phyloP scores from a whole-genome alignment of 2,888 invertebrate genomes.

The Stenodera caucasica region DNA sequence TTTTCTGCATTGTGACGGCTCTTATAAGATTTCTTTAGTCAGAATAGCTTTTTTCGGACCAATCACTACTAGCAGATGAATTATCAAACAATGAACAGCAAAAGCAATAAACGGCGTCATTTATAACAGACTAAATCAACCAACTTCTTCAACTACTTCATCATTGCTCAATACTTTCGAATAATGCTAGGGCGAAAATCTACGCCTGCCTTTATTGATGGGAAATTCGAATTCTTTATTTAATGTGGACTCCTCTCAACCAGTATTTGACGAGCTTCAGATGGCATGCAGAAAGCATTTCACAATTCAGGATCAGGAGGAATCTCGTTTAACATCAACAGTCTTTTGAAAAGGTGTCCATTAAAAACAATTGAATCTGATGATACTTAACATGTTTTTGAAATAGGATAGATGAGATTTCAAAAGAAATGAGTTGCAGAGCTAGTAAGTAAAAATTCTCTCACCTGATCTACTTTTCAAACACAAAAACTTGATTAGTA shows the following conservation, averaged over 20 bases:
- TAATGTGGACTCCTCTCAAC: constrained; percentile 8
- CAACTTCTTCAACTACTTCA: background rate
- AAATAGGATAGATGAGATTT: no score
- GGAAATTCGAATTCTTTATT: constrained; percentile 13
- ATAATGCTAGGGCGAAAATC: constrained; percentile 13
- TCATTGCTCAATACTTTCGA: constrained; percentile 10
- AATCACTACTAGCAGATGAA: constrained; percentile 17
- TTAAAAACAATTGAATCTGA: no score
- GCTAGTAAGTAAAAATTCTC: background rate
- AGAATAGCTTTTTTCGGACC: constrained; percentile 22
- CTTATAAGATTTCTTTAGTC: constrained; percentile 22
- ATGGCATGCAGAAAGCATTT: constrained; percentile 9
- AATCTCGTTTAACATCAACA: constrained; percentile 9
- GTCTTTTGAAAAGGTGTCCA: no score
- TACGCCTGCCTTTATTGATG: constrained; percentile 12
- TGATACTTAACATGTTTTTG: no score
- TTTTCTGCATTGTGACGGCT: constrained; percentile 20
- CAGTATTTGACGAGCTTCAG: constrained; percentile 7
- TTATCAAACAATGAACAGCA: background rate
- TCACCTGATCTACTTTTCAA: background rate
- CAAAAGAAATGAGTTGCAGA: no score
- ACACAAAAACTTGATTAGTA: constrained; percentile 19
- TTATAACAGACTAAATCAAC: background rate
- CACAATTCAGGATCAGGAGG: constrained; percentile 9
- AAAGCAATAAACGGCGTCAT: background rate